Conservation (phyloP, 2,113 vertebrate species). For the Solenodon paradoxus region DNA sequence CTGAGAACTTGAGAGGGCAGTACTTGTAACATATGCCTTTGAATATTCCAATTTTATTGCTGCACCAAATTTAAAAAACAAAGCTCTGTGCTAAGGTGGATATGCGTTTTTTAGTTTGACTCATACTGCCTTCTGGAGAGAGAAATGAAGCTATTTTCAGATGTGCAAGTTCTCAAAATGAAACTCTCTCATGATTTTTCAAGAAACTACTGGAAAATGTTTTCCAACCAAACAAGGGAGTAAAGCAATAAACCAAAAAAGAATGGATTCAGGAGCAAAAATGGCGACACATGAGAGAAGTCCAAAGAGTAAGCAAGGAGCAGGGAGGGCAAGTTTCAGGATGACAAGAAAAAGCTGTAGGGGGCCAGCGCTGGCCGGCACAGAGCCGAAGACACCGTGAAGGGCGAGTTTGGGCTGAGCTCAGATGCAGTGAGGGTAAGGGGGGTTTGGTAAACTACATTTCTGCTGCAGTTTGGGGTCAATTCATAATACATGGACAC, state of each 20-base stretch:
- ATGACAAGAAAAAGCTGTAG: too few relatives aligned
- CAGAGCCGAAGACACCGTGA: background rate
- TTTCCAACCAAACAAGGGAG: background rate
- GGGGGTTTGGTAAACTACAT: background rate
- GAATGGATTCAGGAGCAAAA: background rate
- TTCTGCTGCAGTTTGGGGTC: background rate
- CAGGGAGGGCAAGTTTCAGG: background rate
- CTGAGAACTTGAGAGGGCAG: background rate
- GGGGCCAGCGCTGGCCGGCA: too few relatives aligned
- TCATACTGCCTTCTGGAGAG: background rate
- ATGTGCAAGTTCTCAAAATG: background rate
- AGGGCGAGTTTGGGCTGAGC: rapidly evolving
- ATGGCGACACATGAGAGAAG: background rate
- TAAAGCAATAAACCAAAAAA: background rate
- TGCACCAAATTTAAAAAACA: background rate
- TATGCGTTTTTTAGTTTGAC: background rate
- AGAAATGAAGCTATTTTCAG: too few relatives aligned
- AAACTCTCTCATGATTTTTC: background rate
- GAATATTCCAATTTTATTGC: background rate
- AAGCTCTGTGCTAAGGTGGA: background rate
- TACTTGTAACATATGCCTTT: background rate
- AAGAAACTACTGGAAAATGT: background rate
- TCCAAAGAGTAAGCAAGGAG: background rate
- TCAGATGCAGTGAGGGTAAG: background rate
- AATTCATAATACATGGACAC: too few relatives aligned